These are phyloP conservation scores for Chrysolina americana DNA, from an alignment of 2,888 invertebrate genomes.

Conservation along the genomic window DNA sequence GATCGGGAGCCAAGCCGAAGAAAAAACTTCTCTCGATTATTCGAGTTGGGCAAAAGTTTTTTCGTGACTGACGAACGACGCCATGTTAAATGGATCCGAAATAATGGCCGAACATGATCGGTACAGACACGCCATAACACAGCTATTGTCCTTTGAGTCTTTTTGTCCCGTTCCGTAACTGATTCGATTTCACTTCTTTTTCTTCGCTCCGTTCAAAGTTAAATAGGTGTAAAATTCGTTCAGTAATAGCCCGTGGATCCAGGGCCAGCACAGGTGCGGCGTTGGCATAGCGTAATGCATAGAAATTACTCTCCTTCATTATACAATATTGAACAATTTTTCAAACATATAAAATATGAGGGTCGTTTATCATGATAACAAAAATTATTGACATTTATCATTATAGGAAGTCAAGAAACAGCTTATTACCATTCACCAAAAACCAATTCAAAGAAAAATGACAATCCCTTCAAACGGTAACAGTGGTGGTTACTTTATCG, in stretches of 20 bases:
- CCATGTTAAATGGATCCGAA: conserved; percentile 70
- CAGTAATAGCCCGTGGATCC: conserved; percentile 67
- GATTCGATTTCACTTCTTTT: conserved; percentile 63
- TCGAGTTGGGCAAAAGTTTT: conserved; percentile 61
- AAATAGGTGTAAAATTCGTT: conserved; percentile 71
- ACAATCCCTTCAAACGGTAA: no score
- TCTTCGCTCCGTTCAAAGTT: conserved; percentile 66
- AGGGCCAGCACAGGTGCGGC: conserved; percentile 34
- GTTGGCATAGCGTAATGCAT: conserved; percentile 23
- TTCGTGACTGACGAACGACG: conserved; percentile 64
- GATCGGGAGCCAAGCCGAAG: conserved; percentile 44
- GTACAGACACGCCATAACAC: conserved; percentile 64
- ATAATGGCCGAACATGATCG: conserved; percentile 68
- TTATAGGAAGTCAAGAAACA: no score
- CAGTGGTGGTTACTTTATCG: no score
- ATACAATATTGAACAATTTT: no score
- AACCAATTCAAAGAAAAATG: no score
- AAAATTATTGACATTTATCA: no score
- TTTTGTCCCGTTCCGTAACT: conserved; percentile 43
- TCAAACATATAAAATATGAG: no score
- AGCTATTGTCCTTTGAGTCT: conserved; percentile 55
- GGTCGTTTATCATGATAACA: no score
- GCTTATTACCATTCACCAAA: no score
- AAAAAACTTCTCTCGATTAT: conserved; percentile 58
- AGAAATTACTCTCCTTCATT: no score